A percentile compares a stretch with the other conserved stretches of the same genome.
These are phyloP conservation scores for Nephotettix cincticeps DNA, from an alignment of 1,140 invertebrate genomes.

Conservation along the genomic window DNA sequence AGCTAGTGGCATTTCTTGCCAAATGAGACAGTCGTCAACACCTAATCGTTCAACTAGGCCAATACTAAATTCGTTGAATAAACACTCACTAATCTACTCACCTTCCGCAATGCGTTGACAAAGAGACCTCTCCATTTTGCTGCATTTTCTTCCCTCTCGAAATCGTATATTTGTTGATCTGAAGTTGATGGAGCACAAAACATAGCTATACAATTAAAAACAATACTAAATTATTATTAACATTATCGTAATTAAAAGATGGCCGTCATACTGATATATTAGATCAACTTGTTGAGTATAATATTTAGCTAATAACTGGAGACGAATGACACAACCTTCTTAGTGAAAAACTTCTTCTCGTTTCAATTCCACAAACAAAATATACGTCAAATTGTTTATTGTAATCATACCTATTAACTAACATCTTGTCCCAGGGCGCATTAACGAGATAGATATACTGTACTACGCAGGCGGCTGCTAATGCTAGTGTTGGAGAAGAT, in stretches of 20 bases:
- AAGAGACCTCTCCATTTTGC: constrained; percentile 89
- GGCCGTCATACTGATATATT: constrained; percentile 5
- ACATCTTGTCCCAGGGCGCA: constrained; percentile 3
- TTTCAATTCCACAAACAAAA: background rate
- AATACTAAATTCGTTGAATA: too few relatives aligned
- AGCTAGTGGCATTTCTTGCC: too few relatives aligned
- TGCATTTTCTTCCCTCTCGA: constrained; percentile 82
- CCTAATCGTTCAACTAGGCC: too few relatives aligned
- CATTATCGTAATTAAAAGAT: constrained; percentile 20
- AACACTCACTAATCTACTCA: too few relatives aligned
- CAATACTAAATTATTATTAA: constrained; percentile 10
- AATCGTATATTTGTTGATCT: constrained; percentile 77
- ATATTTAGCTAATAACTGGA: too few relatives aligned
- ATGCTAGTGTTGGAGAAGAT: too few relatives aligned
- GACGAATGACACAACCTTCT: background rate
- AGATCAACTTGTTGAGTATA: too few relatives aligned
- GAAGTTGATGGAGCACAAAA: constrained; percentile 56
- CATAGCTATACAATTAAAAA: constrained; percentile 46
- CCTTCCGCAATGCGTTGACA: constrained; percentile 74
- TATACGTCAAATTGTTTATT: background rate
- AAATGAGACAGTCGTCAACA: too few relatives aligned
- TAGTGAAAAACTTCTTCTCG: background rate
- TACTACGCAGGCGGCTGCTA: background rate
- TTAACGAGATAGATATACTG: background rate
- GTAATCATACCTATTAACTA: background rate